phyloP scores from a whole-genome alignment of 2,797 vertebrate genomes.

The Sebastes cheni region DNA sequence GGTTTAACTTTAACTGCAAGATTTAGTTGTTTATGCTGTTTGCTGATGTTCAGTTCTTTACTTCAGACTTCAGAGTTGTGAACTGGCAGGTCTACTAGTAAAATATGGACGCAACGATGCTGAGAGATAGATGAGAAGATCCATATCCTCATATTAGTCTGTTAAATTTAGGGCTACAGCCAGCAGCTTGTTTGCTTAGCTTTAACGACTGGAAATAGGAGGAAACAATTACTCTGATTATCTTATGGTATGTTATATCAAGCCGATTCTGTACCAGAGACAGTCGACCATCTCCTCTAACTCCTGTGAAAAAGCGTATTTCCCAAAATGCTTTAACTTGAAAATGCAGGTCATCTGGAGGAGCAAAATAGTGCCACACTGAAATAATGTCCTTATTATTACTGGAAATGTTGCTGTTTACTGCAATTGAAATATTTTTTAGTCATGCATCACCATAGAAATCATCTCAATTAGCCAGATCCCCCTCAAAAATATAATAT shows the following conservation, averaged over 20 bases:
- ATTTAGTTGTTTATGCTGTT: constrained; percentile 12
- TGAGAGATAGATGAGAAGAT: background rate
- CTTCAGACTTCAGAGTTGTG: background rate
- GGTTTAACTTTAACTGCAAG: background rate
- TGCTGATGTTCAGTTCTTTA: background rate
- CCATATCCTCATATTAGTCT: background rate
- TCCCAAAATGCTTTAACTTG: background rate
- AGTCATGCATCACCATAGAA: background rate
- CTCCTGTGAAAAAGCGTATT: background rate
- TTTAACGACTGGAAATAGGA: background rate
- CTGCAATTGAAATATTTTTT: background rate
- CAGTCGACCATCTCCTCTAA: background rate
- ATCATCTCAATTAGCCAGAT: background rate
- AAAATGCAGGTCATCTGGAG: background rate
- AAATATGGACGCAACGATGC: background rate
- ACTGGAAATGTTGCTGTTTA: background rate
- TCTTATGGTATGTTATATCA: background rate
- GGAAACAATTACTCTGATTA: background rate
- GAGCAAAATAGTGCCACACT: background rate
- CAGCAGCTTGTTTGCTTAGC: background rate
- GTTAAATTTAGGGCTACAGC: background rate
- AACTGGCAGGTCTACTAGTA: background rate
- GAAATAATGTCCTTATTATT: background rate
- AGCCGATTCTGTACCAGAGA: background rate
- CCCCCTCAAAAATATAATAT: background rate